Evolutionary conservation across 2,888 invertebrate species (phyloP).

Genomic region (Drosophila acutilabella): DNA sequence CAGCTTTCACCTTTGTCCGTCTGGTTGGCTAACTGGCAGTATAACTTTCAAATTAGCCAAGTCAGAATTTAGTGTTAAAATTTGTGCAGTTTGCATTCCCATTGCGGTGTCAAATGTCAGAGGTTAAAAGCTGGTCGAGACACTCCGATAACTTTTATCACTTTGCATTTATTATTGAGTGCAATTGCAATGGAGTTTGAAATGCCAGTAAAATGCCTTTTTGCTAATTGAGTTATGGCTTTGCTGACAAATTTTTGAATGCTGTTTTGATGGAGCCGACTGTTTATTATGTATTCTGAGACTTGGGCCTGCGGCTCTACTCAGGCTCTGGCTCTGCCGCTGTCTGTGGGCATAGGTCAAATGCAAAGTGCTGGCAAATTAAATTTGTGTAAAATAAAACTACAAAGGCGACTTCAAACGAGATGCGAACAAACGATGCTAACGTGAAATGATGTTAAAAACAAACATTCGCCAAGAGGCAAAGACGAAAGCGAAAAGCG

Average conservation of each 20-base stretch:
- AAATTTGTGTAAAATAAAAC: conserved; percentile 51
- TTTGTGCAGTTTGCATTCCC: conserved; percentile 25
- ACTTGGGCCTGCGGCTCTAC: conserved; percentile 15
- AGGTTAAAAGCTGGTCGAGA: conserved; percentile 14
- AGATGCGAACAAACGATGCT: conserved; percentile 44
- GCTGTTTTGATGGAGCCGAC: background rate
- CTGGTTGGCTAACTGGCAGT: conserved; percentile 4
- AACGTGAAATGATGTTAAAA: conserved; percentile 65
- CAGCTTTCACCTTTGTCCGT: conserved; percentile 16
- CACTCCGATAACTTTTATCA: conserved; percentile 31
- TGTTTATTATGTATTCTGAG: conserved; percentile 25
- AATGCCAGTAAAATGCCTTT: conserved; percentile 20
- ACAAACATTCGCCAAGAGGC: conserved; percentile 70
- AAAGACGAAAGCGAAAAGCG: conserved; percentile 38
- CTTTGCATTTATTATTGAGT: conserved; percentile 27
- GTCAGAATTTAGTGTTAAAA: conserved; percentile 37
- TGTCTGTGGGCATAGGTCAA: conserved; percentile 34
- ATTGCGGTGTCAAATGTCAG: conserved; percentile 35
- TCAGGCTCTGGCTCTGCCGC: background rate
- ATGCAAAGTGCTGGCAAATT: conserved; percentile 53
- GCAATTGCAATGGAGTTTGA: conserved; percentile 16
- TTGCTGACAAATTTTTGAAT: conserved; percentile 15
- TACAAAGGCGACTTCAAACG: conserved; percentile 73
- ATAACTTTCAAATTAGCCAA: conserved; percentile 46
- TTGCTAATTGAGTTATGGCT: conserved; percentile 22